These are phyloP conservation scores for Spilogale gracilis DNA, from an alignment of 2,113 vertebrate species.

Conservation along the genomic window DNA sequence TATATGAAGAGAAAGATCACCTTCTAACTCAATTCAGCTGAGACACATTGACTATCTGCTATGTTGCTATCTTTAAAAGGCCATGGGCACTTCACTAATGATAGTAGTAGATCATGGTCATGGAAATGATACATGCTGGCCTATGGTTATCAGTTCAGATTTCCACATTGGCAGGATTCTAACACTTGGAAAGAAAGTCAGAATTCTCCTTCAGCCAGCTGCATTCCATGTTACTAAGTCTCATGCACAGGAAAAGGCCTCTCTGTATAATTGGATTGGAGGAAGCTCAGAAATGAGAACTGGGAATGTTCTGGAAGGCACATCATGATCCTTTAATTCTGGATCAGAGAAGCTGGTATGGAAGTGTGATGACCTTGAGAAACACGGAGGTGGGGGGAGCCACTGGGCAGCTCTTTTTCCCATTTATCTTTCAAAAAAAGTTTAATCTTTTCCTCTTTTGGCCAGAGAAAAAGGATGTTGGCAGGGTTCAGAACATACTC, in stretches of 20 bases:
- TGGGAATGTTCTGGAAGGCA: background rate
- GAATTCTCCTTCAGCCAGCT: background rate
- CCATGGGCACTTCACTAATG: background rate
- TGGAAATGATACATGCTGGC: background rate
- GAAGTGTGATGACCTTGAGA: background rate
- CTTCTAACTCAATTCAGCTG: background rate
- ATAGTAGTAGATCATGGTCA: background rate
- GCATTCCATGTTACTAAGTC: background rate
- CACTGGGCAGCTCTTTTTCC: background rate
- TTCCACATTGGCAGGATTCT: background rate
- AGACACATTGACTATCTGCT: background rate
- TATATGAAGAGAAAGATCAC: background rate
- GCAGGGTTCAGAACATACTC: background rate
- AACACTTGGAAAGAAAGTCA: background rate
- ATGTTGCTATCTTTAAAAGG: background rate
- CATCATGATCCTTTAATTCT: background rate
- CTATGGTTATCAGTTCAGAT: background rate
- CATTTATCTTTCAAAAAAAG: background rate
- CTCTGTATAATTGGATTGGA: background rate
- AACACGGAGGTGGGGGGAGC: background rate
- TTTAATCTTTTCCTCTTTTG: background rate
- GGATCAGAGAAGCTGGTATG: background rate
- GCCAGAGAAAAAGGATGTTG: background rate
- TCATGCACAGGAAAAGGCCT: background rate
- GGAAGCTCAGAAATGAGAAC: background rate